Base-by-base conservation (phyloP, 1,140 invertebrate species). In the Heliothis subflexa region DNA sequence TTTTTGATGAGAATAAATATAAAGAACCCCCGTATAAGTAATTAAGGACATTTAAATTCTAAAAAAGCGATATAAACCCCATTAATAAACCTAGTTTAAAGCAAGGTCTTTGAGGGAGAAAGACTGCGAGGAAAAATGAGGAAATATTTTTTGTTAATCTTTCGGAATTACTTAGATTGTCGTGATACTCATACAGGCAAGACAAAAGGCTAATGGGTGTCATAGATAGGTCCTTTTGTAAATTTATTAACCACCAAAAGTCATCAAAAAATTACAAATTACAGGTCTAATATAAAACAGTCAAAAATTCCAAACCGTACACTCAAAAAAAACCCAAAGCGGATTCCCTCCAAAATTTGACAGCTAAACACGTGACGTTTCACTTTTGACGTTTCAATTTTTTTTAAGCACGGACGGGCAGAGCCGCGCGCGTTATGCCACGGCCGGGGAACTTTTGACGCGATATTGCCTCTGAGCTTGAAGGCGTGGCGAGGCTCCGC, bases 371-470 rank as follows among this genome's bases (percentile, higher is more conserved):
- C 50, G 54, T 64, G 66, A 71, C 61, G 70, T 78, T 73, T 62
- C 64, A 77, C 66, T 55, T 78, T 54, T 83, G 78, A 79, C 82
- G 81, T 78, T 77, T 83, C 33, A 81, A 83, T 81, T 85, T 85
- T 86, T 85, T 86, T 87, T 87, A 78, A 77, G 28, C 28, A 50
- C 68, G 74, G 13, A 62, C 50, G 57, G 83, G 84, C 82, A 78
- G 82, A 85, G 79, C 78, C 88, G 87, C 87, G 88, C 86, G 86
- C 89, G 85, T 84, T 78, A 82, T 74, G 88, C 88, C 85, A 81
- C 88, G 78, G 86, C 79, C 84, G 78, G 86, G 78, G 86, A 88
- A 94, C 92, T 93, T 94, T 94, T 94, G 92, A 93, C 91, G 86
- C 88, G 89, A 81, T 83, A 80, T 80, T 71, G 78, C 78, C 85